Evolutionary conservation across 2,888 invertebrate genomes (phyloP), one percentile per base, ranked within the genome.

Genomic region (Caenorhabditis auriculariae): DNA sequence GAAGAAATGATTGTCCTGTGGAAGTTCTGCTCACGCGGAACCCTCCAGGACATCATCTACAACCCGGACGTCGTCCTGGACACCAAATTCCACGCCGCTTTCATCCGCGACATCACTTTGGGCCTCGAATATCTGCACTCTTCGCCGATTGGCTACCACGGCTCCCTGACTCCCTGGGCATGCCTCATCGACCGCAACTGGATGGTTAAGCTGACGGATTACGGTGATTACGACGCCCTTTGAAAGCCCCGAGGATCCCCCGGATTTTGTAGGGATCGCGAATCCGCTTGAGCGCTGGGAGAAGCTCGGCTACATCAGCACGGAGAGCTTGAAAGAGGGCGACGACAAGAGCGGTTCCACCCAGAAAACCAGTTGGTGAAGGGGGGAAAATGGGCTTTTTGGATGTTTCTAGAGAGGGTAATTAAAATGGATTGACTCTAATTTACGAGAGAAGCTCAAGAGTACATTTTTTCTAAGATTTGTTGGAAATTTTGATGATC

Each of bases 21-120:
- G 79, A 79, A 79, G 49, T 79, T 80, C 62, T 79, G 79, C 51
- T 77, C 77, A 9, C 61, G 78, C 9, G 78, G 78, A 58, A 77
- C 78, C 4, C 56, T 78, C 24, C 76, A 76, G 51, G 72, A 72
- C 44, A 61, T 72, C 19, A 61, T 72, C 47, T 72, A 72, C 54
- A 72, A 72, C 44, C 54, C 59, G 26, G 54, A 66, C 23, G 63
- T 72, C 24, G 49, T 46, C 1, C 49, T 72, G 28, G 72, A 72
- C 35, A 12, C 55, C 1, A 72, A 72, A 35, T 72, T 72, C 41
- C 72, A 72, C 29, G 72, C 62, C n/a, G 72, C 72, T 3, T 72
- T 72, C 45, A 66, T 72, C 42, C 32, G 65, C 19, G 72, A 72
- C 41, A 66, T 72, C 43, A 65, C 65, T 5, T 28, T 59, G 66